A percentile compares a stretch with the other conserved stretches of the same genome.
These are phyloP conservation scores for Ischnus inquisitorius DNA, from an alignment of 2,888 invertebrate species.

Conservation along the genomic window DNA sequence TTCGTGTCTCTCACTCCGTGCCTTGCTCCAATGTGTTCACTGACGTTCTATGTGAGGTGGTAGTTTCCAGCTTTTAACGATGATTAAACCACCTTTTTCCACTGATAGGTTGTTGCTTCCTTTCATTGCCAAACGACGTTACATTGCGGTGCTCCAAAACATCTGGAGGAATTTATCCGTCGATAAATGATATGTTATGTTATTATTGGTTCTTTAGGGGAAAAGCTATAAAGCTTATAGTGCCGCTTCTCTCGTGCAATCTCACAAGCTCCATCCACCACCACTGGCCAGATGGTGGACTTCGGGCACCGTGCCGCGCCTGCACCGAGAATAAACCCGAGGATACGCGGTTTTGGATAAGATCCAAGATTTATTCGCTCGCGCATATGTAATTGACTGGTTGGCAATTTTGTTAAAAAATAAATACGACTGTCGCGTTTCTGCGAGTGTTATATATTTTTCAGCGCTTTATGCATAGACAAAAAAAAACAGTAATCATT, in stretches of 20 bases:
- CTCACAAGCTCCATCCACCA: no score
- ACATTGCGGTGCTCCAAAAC: background rate
- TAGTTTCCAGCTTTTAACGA: conserved; percentile 30
- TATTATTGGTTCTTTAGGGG: no score
- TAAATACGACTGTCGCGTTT: background rate
- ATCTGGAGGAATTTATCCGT: background rate
- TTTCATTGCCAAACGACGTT: background rate
- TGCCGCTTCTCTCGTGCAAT: no score
- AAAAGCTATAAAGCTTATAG: no score
- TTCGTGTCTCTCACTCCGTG: background rate
- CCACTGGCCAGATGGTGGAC: no score
- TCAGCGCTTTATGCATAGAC: background rate
- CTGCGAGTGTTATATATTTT: background rate
- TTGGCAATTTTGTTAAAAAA: background rate
- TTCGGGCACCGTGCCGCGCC: no score
- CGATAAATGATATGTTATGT: background rate
- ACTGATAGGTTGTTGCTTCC: background rate
- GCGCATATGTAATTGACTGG: background rate
- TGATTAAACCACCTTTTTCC: conserved; percentile 31
- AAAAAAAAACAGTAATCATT: background rate
- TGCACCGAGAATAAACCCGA: no score
- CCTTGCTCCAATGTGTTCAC: background rate
- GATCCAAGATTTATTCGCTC: background rate
- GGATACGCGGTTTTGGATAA: no score
- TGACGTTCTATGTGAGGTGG: background rate